Percentiles rank a stretch among this genome's conserved stretches.
Conservation (phyloP, 2,888 invertebrate species). For the Frankliniella fusca region DNA sequence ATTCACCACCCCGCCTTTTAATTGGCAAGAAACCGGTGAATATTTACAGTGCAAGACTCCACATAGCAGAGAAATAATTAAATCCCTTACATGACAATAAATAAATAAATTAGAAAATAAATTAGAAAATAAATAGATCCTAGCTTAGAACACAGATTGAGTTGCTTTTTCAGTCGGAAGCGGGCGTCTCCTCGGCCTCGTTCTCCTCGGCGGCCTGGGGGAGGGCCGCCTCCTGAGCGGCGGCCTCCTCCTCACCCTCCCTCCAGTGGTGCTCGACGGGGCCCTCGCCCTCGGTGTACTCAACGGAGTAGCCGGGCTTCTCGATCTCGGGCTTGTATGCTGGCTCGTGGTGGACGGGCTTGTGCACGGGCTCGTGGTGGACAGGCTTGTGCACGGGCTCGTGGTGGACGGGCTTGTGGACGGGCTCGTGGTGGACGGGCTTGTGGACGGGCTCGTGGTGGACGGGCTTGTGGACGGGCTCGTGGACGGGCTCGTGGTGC, state of each 20-base stretch:
- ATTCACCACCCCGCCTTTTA: no score
- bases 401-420: constrained; percentile 13
- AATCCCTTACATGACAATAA: not conserved
- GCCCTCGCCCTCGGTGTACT: constrained; percentile 16
- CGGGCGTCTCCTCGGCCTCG: not conserved
- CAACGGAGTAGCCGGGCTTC: not conserved
- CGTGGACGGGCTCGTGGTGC: not conserved
- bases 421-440: constrained; percentile 12
- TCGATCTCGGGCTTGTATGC: not conserved
- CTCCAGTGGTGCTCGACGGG: constrained; percentile 15
- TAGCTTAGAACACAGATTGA: not conserved
- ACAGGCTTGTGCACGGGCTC: constrained; percentile 10
- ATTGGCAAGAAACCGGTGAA: no score
- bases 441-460: constrained; percentile 1
- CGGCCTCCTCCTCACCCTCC: not conserved
- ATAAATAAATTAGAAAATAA: constrained; percentile 22
- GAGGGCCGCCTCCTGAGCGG: not conserved
- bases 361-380: constrained; percentile 5
- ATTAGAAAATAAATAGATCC: constrained; percentile 20
- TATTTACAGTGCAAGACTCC: no score
- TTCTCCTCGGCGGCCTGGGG: not conserved
- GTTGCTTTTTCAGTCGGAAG: not conserved
- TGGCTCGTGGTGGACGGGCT: constrained; percentile 4
- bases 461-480: not conserved
- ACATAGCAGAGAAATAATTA: no score